Evolutionary conservation across 2,113 vertebrate genomes (phyloP).

Genomic region (Pedetes capensis): DNA sequence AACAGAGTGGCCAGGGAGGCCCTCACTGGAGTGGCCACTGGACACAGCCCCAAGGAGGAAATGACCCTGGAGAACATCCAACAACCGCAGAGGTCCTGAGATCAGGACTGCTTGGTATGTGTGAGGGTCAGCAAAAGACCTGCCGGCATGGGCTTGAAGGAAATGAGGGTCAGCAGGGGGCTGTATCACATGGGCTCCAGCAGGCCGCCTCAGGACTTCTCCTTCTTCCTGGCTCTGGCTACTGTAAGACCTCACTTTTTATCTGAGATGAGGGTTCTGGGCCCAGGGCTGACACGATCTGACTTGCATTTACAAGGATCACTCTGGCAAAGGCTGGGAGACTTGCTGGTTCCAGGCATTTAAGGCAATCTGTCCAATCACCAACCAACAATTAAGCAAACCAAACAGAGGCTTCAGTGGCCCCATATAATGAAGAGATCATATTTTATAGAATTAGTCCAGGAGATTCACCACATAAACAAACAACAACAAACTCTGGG

Average conservation of each 20-base stretch:
- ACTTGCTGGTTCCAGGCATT: not conserved
- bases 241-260: not conserved
- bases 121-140: not conserved
- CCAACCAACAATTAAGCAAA: not conserved
- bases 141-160: not conserved
- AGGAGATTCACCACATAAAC: not conserved
- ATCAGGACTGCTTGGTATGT: not conserved
- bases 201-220: not conserved
- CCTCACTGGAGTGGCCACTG: too few species aligned
- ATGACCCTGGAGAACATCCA: not conserved
- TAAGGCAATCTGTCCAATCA: not conserved
- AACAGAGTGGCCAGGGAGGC: not conserved
- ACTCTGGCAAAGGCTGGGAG: not conserved
- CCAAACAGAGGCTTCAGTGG: not conserved
- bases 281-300: not conserved
- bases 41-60: not conserved
- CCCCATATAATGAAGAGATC: not conserved
- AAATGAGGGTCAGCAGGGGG: not conserved
- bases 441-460: not conserved
- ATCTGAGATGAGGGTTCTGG: not conserved
- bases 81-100: not conserved
- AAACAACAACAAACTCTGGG: not conserved
- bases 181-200: not conserved
- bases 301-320: not conserved
- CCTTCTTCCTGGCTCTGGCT: not conserved